Conservation (phyloP, 2,113 vertebrate genomes). For the Riparia riparia region DNA sequence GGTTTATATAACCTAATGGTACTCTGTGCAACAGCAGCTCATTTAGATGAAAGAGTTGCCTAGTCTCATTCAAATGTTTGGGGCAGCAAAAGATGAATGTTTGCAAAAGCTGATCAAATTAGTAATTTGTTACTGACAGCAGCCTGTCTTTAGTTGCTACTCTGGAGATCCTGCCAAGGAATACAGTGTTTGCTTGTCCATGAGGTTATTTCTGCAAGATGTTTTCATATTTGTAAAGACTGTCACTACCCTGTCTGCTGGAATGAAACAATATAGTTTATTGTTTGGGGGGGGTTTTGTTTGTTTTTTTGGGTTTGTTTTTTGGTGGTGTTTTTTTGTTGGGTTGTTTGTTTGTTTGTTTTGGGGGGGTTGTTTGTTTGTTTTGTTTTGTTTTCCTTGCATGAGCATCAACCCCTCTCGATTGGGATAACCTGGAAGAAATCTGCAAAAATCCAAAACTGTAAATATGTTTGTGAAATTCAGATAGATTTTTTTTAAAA, state of each 20-base stretch:
- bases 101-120: slow-evolving; percentile 37
- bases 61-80: background rate
- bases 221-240: background rate
- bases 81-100: background rate
- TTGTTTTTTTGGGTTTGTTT: no score
- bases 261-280: background rate
- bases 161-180: background rate
- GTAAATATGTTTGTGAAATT: background rate
- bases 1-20: slow-evolving; percentile 57
- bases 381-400: background rate
- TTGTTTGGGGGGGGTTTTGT: no score
- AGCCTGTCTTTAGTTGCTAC: background rate
- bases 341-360: no score
- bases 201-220: background rate
- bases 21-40: slow-evolving; percentile 21
- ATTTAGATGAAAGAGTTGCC: slow-evolving; percentile 59
- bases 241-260: background rate
- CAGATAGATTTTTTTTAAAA: background rate
- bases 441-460: background rate
- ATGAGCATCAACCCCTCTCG: background rate
- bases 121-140: slow-evolving; percentile 20
- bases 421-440: background rate
- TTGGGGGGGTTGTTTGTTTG: no score
- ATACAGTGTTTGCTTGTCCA: background rate
- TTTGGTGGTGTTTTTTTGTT: no score